These are phyloP conservation scores for Streptopelia turtur DNA, from an alignment of 2,797 vertebrate species.

Conservation along the genomic window DNA sequence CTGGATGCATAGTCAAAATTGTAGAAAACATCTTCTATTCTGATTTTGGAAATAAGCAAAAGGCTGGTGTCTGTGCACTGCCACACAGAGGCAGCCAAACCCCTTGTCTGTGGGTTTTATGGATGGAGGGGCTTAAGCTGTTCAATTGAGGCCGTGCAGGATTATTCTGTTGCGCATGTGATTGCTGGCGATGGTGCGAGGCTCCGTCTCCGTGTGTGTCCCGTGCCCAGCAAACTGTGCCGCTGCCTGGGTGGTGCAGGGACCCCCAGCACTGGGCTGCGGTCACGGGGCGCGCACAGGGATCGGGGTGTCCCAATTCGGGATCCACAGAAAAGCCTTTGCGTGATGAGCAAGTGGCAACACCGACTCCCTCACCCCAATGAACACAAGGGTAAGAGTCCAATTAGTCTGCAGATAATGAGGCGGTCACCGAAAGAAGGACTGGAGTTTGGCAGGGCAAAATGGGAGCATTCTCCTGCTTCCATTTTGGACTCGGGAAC, in stretches of 20 bases:
- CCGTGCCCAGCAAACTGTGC: neutral
- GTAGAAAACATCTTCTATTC: neutral
- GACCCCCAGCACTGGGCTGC: neutral
- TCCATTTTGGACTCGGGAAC: constrained; percentile 9
- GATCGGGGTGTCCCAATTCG: neutral
- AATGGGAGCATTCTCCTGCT: constrained; percentile 13
- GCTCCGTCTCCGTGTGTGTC: neutral
- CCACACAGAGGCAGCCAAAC: neutral
- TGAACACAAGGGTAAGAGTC: neutral
- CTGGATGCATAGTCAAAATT: neutral
- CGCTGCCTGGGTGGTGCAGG: neutral
- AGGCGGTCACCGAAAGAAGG: constrained; percentile 14
- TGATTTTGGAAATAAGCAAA: neutral
- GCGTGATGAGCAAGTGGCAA: neutral
- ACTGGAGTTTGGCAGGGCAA: constrained; percentile 37
- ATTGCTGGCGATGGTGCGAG: neutral
- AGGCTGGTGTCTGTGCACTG: neutral
- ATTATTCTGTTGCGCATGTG: neutral
- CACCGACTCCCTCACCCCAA: neutral
- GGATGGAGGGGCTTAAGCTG: neutral
- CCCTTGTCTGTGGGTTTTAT: neutral
- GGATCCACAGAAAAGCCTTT: neutral
- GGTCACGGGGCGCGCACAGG: neutral
- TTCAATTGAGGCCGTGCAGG: neutral
- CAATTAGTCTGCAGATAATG: constrained; percentile 53